These are phyloP conservation scores for Huso huso DNA, from an alignment of 2,797 vertebrate species.

Conservation along the genomic window DNA sequence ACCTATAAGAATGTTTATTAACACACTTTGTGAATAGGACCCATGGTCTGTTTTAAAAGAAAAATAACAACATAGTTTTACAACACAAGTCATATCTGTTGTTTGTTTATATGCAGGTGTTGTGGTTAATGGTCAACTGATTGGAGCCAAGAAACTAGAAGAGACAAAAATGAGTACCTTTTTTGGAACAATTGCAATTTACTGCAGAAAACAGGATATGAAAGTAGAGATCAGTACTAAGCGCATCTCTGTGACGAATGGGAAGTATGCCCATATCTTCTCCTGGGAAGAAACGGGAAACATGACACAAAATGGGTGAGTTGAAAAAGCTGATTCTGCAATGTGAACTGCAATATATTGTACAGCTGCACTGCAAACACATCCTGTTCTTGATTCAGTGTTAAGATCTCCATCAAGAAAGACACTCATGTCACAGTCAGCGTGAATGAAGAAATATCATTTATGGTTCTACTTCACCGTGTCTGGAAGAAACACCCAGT, in stretches of 20 bases:
- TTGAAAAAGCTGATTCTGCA: not conserved
- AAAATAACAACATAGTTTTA: too few species aligned
- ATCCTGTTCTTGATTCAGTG: slow-evolving; percentile 44
- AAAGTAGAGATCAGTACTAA: slow-evolving; percentile 66
- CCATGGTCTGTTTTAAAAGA: too few species aligned
- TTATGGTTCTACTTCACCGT: slow-evolving; percentile 80
- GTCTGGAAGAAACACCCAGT: slow-evolving; percentile 88
- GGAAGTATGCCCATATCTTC: slow-evolving; percentile 50
- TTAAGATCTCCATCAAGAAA: slow-evolving; percentile 68
- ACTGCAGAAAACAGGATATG: slow-evolving; percentile 59
- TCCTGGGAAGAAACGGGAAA: slow-evolving; percentile 68
- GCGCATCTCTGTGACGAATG: slow-evolving; percentile 53
- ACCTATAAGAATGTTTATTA: too few species aligned
- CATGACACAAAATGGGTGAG: slow-evolving; percentile 64
- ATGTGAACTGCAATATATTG: not conserved
- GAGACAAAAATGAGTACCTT: slow-evolving; percentile 74
- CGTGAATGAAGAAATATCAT: slow-evolving; percentile 56
- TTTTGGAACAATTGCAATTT: slow-evolving; percentile 78
- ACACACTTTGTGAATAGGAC: too few species aligned
- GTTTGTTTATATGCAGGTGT: slow-evolving; percentile 53
- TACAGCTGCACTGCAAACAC: not conserved
- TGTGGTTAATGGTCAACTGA: slow-evolving; percentile 73
- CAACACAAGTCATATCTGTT: too few species aligned
- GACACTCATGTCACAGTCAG: slow-evolving; percentile 61
- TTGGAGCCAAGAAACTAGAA: slow-evolving; percentile 62